Evolutionary conservation across 2,888 invertebrate species (phyloP), one percentile per base, ranked within the genome.

Genomic region (Ichneumoninae sp.): DNA sequence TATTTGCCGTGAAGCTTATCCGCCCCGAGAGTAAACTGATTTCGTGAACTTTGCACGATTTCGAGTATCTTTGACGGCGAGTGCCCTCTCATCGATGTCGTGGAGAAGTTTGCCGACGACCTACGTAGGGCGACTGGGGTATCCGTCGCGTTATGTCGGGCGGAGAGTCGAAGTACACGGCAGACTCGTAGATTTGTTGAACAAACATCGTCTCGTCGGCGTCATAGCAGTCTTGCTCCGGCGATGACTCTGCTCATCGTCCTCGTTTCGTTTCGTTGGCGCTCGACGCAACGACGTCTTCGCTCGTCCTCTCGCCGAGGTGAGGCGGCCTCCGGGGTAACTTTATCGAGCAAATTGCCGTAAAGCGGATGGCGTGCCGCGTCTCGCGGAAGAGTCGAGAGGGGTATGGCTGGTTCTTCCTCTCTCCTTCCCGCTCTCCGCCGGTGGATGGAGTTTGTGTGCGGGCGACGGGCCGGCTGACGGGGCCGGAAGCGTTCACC

Each of bases 261-360:
- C 71, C 26, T 74, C 63, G 44, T 57, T 66, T 40, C 74, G 52
- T 71, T 71, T n/a, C 54, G 70, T 68, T 71, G 70, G 74, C 63
- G 30, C 63, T 1, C 30, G 63, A 57, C 44, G 7, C 30, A 30
- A 26, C 33, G 78, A 85, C 79, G 75, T 85, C 78, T 82, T 82
- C 71, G 66, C 71, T 57, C 63, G 63, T 77, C 68, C 44, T 73
- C 78, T 75, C 30, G 57, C 22, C 36, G 50, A 75, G 78, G 74
- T 74, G 78, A 78, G 84, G 78, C 52, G 7, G 19, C 4, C 63
- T 63, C 33, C 30, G 33, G 57, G 65, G 78, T 70, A 85, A 82
- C 78, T 79, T 85, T 79, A 75, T 82, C 78, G 70, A 75, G 78
- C 71, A 85, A 85, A 85, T 85, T 81, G 81, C 75, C 78, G 81